Percentiles rank a stretch among this genome's conserved stretches.
These are phyloP conservation scores for Hafferia zeledoni DNA, from an alignment of 2,797 vertebrate genomes.

Conservation along the genomic window DNA sequence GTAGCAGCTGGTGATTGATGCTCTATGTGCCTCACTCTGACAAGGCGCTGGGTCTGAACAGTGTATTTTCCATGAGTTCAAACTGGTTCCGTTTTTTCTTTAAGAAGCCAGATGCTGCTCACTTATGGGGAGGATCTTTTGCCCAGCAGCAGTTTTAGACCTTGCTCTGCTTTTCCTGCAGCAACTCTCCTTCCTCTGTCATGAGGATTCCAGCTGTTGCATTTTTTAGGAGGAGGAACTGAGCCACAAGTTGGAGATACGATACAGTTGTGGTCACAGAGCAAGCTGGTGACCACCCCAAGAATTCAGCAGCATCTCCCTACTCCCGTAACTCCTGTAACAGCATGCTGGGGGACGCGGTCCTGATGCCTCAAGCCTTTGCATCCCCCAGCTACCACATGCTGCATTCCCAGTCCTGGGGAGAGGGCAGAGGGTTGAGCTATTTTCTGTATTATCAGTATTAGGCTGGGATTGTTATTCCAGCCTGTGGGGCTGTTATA, in stretches of 20 bases:
- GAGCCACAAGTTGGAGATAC: neutral
- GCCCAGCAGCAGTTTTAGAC: neutral
- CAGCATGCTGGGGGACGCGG: neutral
- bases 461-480: neutral
- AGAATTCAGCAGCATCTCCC: neutral
- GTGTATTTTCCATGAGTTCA: neutral
- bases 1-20: neutral
- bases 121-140: neutral
- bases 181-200: neutral
- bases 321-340: neutral
- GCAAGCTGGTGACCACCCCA: neutral
- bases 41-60: neutral
- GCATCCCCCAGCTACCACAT: rapidly evolving
- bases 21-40: neutral
- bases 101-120: neutral
- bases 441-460: neutral
- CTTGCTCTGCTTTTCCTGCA: neutral
- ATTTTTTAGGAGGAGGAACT: neutral
- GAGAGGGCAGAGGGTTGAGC: neutral
- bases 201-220: neutral
- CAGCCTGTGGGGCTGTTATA: too few species aligned
- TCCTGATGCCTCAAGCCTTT: neutral
- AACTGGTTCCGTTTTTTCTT: neutral
- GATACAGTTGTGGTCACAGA: neutral
- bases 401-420: neutral